Evolutionary conservation across 2,113 vertebrate species (phyloP), one percentile per base, ranked within the genome.

Genomic region (Acanthochromis polyacanthus): DNA sequence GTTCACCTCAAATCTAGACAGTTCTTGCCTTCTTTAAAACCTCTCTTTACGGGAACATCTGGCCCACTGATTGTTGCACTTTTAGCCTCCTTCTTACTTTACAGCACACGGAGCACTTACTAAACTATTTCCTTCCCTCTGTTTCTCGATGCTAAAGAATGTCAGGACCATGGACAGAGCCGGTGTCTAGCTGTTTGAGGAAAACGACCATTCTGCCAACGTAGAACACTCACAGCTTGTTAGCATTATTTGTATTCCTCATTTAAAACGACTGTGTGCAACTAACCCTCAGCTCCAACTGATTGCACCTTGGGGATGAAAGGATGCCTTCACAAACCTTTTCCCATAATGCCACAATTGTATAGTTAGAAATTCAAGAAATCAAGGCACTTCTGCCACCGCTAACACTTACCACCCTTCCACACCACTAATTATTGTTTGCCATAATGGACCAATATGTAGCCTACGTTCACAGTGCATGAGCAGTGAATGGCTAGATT

Each of bases 221-320:
- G 16, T 52, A 52, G 25, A 78, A 73, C 57, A 81, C 64, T 75
- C 58, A 45, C 71, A 67, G 50, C 70, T 81, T 84, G 72, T 81
- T 75, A 78, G 71, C 50, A 57, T 80, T 74, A 87, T 89, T 82
- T 85, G 72, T 72, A 80, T 78, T 85, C 67, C 74, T 75, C 74
- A 81, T 80, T 81, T 75, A 80, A 80, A 82, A 69, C 17, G 45
- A 65, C 55, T 75, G 36, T 43, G 71, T 70, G 68, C 80, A 75
- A 60, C 72, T 85, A 74, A 87, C 72, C 71, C 55, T 71, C 61
- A 75, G 84, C 82, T 68, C 80, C 61, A 76, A 67, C 56, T 48
- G 71, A 82, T 56, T 71, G 65, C 4, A n/a, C 73, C 82, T 74
- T 28, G n/a, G 69, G 73, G 75, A 57, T 48, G 43, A 73, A 57